Percentiles rank a stretch among this genome's conserved stretches.
Evolutionary conservation across 2,113 vertebrate species (phyloP).

Genomic region (Picathartes gymnocephalus): DNA sequence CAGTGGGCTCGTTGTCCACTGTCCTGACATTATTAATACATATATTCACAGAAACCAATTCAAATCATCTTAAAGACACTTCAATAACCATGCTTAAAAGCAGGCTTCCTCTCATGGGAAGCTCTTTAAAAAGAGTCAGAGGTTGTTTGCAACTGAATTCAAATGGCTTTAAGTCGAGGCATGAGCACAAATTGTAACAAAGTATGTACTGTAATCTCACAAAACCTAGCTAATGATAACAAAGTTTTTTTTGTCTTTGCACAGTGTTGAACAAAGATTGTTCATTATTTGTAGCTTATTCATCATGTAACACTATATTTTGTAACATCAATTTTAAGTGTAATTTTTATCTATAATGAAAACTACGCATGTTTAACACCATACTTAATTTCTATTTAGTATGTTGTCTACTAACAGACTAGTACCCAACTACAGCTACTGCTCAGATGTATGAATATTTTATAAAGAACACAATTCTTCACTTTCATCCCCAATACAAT

Average conservation of each 20-base stretch:
- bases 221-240: background rate
- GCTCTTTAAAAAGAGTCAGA: background rate
- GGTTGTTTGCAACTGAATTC: background rate
- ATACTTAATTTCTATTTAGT: background rate
- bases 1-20: background rate
- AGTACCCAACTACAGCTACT: background rate
- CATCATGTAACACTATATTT: background rate
- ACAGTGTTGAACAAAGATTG: background rate
- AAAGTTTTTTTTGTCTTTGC: background rate
- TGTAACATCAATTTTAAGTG: background rate
- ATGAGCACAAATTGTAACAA: background rate
- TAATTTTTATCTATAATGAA: background rate
- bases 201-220: background rate
- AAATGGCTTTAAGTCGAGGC: background rate
- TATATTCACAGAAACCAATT: background rate
- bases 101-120: background rate
- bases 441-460: background rate
- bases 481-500: accelerated
- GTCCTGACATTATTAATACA: background rate
- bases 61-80: background rate
- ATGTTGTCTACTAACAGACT: background rate
- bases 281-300: background rate
- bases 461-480: background rate
- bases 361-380: background rate
- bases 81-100: background rate